Percentiles rank a stretch among this genome's conserved stretches.
Evolutionary conservation across 64 coral and sea anemone genomes (phyloP).

Genomic region (Hydrozoanthus tunicans): DNA sequence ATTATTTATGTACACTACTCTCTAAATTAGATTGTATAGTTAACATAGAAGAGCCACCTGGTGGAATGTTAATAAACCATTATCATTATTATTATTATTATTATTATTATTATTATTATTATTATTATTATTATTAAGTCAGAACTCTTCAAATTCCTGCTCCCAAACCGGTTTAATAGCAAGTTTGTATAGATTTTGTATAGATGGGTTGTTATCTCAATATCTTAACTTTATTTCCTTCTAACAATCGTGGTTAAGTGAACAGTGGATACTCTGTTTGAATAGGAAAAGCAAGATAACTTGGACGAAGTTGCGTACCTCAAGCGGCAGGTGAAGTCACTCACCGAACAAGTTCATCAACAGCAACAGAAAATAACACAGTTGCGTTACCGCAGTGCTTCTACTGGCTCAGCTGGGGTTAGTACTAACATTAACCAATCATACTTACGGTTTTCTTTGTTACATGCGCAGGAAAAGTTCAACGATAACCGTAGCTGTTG

Average conservation of each 20-base stretch:
- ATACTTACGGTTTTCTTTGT: background rate
- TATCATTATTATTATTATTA: no score
- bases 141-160: no score
- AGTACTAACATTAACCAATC: background rate
- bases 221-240: background rate
- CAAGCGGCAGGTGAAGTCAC: conserved; percentile 71
- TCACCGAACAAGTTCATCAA: conserved; percentile 83
- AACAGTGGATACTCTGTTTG: background rate
- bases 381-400: conserved; percentile 64
- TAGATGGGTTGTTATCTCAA: no score
- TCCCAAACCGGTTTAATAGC: background rate
- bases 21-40: no score
- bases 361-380: conserved; percentile 91
- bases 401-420: conserved; percentile 27
- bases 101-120: no score
- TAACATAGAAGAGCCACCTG: no score
- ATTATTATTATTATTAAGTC: no score
- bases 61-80: no score
- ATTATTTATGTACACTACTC: no score
- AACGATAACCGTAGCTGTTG: no score
- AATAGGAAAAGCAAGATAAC: conserved; percentile 86
- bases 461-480: background rate
- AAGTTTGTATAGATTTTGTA: no score
- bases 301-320: conserved; percentile 84
- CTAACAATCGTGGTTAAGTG: background rate